Percentiles rank a stretch among this genome's conserved stretches.
phyloP scores from a whole-genome alignment of 2,888 invertebrate species.

The Drosophila mettleri region DNA sequence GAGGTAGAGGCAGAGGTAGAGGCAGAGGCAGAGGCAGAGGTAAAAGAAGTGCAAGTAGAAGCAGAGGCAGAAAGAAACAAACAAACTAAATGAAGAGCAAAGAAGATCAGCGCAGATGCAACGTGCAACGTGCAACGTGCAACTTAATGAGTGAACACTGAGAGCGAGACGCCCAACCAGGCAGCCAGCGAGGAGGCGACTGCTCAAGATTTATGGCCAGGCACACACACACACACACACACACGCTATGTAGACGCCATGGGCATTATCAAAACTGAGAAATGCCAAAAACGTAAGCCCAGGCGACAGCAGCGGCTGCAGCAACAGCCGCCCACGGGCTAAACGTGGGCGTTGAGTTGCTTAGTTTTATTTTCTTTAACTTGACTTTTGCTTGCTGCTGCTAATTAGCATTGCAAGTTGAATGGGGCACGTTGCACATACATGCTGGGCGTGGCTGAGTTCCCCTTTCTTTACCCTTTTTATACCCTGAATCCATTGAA shows the following conservation, averaged over 20 bases:
- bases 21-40: too few relatives aligned
- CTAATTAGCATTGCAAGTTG: conserved; percentile 50
- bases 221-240: conserved; percentile 16
- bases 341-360: conserved; percentile 42
- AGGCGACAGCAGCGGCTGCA: conserved; percentile 1
- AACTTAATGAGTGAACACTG: conserved; percentile 58
- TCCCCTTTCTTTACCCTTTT: conserved; percentile 26
- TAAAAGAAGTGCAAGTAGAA: neutral
- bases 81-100: neutral
- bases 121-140: conserved; percentile 31
- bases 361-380: conserved; percentile 7
- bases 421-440: conserved; percentile 12
- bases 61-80: conserved; percentile 2
- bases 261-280: conserved; percentile 32
- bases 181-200: conserved; percentile 34
- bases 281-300: conserved; percentile 25
- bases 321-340: conserved; percentile 6
- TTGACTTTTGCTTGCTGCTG: conserved; percentile 11
- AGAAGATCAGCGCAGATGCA: conserved; percentile 3
- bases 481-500: too few relatives aligned
- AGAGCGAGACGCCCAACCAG: conserved; percentile 38
- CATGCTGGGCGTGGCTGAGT: conserved; percentile 9
- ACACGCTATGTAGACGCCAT: conserved; percentile 3
- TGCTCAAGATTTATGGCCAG: conserved; percentile 65
- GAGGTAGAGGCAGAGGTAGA: neutral